Evolutionary conservation across 2,113 vertebrate species (phyloP).

Genomic region (Pluvianellus socialis): DNA sequence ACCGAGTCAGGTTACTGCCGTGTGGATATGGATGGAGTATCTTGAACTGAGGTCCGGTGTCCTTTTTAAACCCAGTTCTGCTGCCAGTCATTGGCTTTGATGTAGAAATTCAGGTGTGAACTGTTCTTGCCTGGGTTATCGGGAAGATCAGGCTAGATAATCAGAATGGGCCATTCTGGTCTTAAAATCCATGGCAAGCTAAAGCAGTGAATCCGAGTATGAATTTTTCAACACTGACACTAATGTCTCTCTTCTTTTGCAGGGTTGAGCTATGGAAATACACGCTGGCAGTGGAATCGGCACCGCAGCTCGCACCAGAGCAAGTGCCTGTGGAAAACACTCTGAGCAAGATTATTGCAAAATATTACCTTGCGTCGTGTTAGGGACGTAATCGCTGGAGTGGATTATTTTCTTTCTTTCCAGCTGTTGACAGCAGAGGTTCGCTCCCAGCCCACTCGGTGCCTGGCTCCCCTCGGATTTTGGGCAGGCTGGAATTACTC

Average conservation of each 20-base stretch:
- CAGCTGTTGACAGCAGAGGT: background rate
- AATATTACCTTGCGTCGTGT: fast-evolving
- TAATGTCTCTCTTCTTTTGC: background rate
- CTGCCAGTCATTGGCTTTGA: background rate
- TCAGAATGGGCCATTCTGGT: background rate
- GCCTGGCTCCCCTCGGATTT: background rate
- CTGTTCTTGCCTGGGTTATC: background rate
- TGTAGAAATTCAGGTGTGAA: background rate
- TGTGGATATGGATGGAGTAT: background rate
- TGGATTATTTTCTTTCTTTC: background rate
- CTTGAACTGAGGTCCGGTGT: background rate
- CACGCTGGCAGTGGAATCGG: background rate
- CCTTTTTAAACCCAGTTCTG: background rate
- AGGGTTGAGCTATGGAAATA: background rate
- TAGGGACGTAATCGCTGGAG: background rate
- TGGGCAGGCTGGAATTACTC: background rate
- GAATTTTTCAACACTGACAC: background rate
- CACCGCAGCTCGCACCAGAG: background rate
- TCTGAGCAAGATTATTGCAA: background rate
- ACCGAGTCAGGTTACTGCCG: background rate
- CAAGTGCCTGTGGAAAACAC: background rate
- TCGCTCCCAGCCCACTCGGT: background rate
- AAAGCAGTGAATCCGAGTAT: background rate
- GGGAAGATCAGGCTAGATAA: background rate
- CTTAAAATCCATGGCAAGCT: background rate